Evolutionary conservation across 2,888 invertebrate genomes (phyloP), one percentile per base, ranked within the genome.

Genomic region (Scrobipalpa atriplicella): DNA sequence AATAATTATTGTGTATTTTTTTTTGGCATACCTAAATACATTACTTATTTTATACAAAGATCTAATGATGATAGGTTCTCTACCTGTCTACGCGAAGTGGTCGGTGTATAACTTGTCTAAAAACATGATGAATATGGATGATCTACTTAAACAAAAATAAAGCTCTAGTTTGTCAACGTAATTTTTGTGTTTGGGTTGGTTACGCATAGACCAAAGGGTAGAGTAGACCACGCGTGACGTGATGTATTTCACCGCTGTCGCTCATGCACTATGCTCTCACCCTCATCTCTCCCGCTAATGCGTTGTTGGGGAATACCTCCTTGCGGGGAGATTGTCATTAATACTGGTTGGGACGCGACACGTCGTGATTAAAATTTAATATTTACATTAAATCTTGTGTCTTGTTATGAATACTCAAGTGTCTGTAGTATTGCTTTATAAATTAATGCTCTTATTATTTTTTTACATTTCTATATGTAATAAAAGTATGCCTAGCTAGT

Each of bases 331-430:
- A 76, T 83, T 76, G 83, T 87, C 89, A 87, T 90, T 90, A 89
- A 89, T 88, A 87, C 84, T 86, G 75, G 87, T 86, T n/a, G 85
- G 85, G 77, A 78, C 86, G 81, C 85, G 89, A 88, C 88, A 88
- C 88, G 72, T 80, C 82, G 78, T 78, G 81, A 89, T 90, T 89
- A 89, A 89, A 88, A 84, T 89, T 89, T 90, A 86, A 89, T 89
- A 88, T 86, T 86, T 83, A 84, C 80, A 89, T 89, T 87, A 89
- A 85, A 83, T 78, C 77, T 71, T 72, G 70, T 71, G 72, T 75
- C 80, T 82, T 80, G 82, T 80, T 78, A 84, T 85, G 85, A 88
- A 87, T 86, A 83, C 73, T 67, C 56, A 64, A 52, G 52, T 63
- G 38, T 9, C 38, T 2, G 1, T 38, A n/a, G 38, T n/a, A 58